Evolutionary conservation across 2,797 vertebrate species (phyloP).

Genomic region (Chelon labrosus): DNA sequence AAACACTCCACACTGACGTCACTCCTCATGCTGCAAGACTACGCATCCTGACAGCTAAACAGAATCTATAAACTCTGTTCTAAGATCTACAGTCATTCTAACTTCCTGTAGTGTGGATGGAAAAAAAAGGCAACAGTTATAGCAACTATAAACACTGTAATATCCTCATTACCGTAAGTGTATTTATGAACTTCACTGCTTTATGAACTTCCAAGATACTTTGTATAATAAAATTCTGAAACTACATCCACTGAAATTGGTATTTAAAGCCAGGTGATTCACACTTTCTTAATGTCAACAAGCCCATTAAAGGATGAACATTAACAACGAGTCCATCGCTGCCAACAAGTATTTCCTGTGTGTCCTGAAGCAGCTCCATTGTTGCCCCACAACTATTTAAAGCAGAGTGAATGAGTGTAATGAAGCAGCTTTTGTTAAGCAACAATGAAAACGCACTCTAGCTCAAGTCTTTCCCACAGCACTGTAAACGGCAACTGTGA

Average conservation of each 20-base stretch:
- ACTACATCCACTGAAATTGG: not conserved
- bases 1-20: no score
- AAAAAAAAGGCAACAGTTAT: no score
- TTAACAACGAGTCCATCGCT: not conserved
- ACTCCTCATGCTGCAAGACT: no score
- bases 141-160: not conserved
- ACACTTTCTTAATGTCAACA: not conserved
- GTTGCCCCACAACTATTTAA: not conserved
- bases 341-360: not conserved
- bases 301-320: not conserved
- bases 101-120: no score
- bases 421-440: not conserved
- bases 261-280: not conserved
- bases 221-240: not conserved
- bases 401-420: not conserved
- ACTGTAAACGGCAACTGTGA: not conserved
- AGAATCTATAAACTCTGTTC: no score
- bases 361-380: not conserved
- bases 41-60: no score
- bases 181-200: not conserved
- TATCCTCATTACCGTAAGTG: not conserved
- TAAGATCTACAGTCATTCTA: no score
- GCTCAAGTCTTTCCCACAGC: not conserved
- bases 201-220: no score
- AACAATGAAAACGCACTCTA: not conserved